Percentiles rank a stretch among this genome's conserved stretches.
Conservation (phyloP, 2,113 vertebrate genomes). For the Pterocles gutturalis region DNA sequence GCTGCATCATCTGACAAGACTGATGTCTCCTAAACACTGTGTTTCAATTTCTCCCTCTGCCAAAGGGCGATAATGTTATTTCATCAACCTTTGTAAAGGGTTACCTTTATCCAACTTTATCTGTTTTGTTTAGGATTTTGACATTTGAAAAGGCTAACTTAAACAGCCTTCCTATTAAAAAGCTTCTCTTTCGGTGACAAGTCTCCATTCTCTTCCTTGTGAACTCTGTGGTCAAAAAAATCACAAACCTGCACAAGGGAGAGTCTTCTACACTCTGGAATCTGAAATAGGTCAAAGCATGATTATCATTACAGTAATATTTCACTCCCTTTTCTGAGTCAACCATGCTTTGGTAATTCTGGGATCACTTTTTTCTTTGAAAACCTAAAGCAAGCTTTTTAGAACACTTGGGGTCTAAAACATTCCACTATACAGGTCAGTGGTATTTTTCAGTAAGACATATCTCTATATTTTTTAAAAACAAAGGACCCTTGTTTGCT, state of each 20-base stretch:
- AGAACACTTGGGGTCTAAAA: neutral
- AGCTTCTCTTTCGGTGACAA: neutral
- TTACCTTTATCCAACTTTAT: slow-evolving; percentile 11
- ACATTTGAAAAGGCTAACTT: slow-evolving; percentile 62
- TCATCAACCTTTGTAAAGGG: slow-evolving; percentile 52
- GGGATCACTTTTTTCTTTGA: neutral
- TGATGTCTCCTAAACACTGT: neutral
- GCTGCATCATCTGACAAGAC: neutral
- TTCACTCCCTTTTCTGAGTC: neutral
- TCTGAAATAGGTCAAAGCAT: neutral
- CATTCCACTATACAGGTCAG: neutral
- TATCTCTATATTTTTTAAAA: neutral
- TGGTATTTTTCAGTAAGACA: neutral
- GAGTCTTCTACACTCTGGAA: neutral
- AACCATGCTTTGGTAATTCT: neutral
- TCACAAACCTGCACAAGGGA: neutral
- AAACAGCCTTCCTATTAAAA: neutral
- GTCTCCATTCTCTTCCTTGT: neutral
- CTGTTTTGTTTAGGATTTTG: slow-evolving; percentile 25
- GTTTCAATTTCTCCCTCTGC: neutral
- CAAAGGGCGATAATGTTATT: slow-evolving; percentile 54
- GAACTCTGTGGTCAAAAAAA: neutral
- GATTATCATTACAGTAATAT: neutral
- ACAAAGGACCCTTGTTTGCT: neutral
- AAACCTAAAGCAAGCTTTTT: neutral